These are phyloP conservation scores for Phortica okadai DNA, from an alignment of 2,888 invertebrate genomes.

Conservation along the genomic window DNA sequence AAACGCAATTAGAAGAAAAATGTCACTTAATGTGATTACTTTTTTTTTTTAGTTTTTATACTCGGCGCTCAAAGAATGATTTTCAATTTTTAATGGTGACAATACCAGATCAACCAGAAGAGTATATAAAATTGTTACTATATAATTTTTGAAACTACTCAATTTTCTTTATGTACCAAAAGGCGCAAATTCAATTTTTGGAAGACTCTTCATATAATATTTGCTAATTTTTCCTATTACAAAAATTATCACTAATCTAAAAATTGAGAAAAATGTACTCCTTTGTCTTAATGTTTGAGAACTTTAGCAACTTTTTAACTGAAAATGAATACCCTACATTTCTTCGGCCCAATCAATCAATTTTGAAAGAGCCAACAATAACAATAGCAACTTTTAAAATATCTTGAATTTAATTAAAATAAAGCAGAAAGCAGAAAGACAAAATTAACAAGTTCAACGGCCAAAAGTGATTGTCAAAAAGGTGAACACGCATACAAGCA, in stretches of 20 bases:
- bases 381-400: not conserved
- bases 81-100: too few relatives aligned
- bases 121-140: too few relatives aligned
- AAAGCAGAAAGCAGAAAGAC: not conserved
- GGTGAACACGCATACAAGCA: constrained; percentile 1
- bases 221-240: too few relatives aligned
- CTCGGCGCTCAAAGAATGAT: too few relatives aligned
- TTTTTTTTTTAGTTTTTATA: not conserved
- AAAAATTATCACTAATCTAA: too few relatives aligned
- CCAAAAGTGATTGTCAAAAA: constrained; percentile 46
- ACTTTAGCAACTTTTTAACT: not conserved
- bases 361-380: not conserved
- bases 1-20: not conserved
- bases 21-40: not conserved
- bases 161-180: too few relatives aligned
- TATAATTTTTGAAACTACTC: too few relatives aligned
- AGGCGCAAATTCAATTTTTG: too few relatives aligned
- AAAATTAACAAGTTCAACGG: constrained; percentile 56
- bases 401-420: not conserved
- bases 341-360: constrained; percentile 5
- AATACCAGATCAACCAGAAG: too few relatives aligned
- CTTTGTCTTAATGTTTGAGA: too few relatives aligned
- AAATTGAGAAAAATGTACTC: too few relatives aligned
- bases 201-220: too few relatives aligned
- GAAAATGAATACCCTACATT: not conserved